Percentiles rank a stretch among this genome's conserved stretches.
phyloP scores from a whole-genome alignment of 2,888 invertebrate species.

The Caenorhabditis angaria region DNA sequence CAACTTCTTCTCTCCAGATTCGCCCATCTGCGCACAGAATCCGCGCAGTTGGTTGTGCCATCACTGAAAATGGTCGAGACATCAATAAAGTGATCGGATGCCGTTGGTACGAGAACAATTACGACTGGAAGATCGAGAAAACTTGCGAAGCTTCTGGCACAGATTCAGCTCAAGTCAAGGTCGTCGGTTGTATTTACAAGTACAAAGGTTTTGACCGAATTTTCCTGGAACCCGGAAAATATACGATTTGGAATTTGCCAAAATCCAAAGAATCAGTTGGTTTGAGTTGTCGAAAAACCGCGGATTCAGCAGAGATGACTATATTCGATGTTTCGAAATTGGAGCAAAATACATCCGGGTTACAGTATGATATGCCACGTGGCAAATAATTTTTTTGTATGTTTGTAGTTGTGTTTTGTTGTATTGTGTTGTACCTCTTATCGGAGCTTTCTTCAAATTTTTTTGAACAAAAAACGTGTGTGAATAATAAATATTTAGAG shows the following conservation, averaged over 20 bases:
- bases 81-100: conserved; percentile 67
- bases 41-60: conserved; percentile 64
- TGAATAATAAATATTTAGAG: too few relatives aligned
- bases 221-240: conserved; percentile 59
- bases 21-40: conserved; percentile 57
- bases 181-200: conserved; percentile 64
- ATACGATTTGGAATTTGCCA: conserved; percentile 65
- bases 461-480: too few relatives aligned
- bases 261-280: conserved; percentile 53
- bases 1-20: too few relatives aligned
- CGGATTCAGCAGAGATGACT: conserved; percentile 47
- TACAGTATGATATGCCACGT: conserved; percentile 57
- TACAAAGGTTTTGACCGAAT: conserved; percentile 66
- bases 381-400: conserved; percentile 48
- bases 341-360: conserved; percentile 48
- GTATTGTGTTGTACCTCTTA: too few relatives aligned
- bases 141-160: conserved; percentile 59
- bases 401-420: too few relatives aligned
- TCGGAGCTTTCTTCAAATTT: too few relatives aligned
- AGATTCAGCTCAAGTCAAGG: conserved; percentile 52
- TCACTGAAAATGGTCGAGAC: conserved; percentile 51
- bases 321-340: conserved; percentile 54
- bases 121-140: conserved; percentile 60
- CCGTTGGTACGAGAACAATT: conserved; percentile 59
- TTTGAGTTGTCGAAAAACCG: conserved; percentile 52